Base-by-base conservation (phyloP, 2,888 invertebrate species). In the Penaeus monodon region DNA sequence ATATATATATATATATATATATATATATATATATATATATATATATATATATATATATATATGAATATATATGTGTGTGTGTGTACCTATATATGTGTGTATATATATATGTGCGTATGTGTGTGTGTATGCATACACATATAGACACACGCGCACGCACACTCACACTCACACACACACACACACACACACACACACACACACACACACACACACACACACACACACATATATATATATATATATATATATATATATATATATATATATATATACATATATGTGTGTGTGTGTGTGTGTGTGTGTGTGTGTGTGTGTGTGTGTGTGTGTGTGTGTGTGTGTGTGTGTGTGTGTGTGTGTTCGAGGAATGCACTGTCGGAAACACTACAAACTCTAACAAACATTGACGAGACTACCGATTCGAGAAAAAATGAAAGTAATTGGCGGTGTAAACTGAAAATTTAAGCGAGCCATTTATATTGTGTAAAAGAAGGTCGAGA, bases 11-110 rank as follows among this genome's bases (percentile, higher is more conserved):
- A 73, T 73, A 73, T 33, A 12, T 73, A 73, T 73, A 73, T 73
- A 73, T 73, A 73, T 33, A n/a, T 73, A 20, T 73, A n/a, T n/a
- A 73, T 73, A 73, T 73, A 73, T 73, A 73, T 73, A 73, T 73
- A 73, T 73, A 29, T 73, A 73, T 73, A 33, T 73, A 73, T 27
- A 73, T 73, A 73, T 27, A 73, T 29, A 33, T 27, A 33, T 73
- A 33, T 73, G 27, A 33, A 33, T 73, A 33, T 73, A 12, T 27
- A 33, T 73, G 27, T 73, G 27, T 27, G 27, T 73, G 2, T 14
- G 33, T 73, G 33, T 73, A 73, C 33, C 10, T 73, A 12, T 73
- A 33, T 73, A 73, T 73, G 27, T 27, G 27, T 73, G 8, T 73
- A 3, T 73, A 33, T 73, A 14, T 29, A 33, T 29, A 33, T 29